Evolutionary conservation across 2,888 invertebrate genomes (phyloP), one percentile per base, ranked within the genome.

Genomic region (Agrotis ipsilon): DNA sequence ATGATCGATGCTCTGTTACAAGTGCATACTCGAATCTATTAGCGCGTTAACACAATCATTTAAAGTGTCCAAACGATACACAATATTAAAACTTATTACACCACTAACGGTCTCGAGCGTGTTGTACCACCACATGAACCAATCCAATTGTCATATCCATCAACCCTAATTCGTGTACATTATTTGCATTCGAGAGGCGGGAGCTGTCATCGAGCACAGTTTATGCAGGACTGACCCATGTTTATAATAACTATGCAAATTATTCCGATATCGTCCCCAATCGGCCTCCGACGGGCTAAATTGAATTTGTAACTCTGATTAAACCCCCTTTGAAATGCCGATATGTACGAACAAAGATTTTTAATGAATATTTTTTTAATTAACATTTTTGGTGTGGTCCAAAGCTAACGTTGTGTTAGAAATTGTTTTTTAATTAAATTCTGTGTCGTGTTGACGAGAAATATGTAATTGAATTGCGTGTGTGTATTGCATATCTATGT

Each of bases 181-280:
- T 86, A 93, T 93, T 94, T 92, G 92, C 92, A 93, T 93, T 90
- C 84, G 88, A 89, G 92, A 93, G 92, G 91, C 90, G 90, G 91
- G 88, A 91, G 91, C 92, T 93, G 94, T 94, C 94, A 94, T 90
- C 92, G 89, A 86, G 84, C 88, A 87, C 88, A 90, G 93, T 93
- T 94, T 94, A 94, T 93, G 93, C 94, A 92, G 93, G 91, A 90
- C 90, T 94, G 95, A 94, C 94, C 95, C 94, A 91, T 94, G 95
- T 94, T 94, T 94, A 95, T 94, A 95, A 96, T 95, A 95, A 94
- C 94, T 95, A 96, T 96, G 96, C 95, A 95, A 96, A 96, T 96
- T 92, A 92, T 93, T 92, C 92, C 92, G 92, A 94, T 94, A 94
- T 90, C 91, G 89, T 89, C 91, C 93, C 93, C 92, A 93, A 94